Conservation (phyloP, 2,113 vertebrate genomes). For the Boulengeromyrus knoepffleri region DNA sequence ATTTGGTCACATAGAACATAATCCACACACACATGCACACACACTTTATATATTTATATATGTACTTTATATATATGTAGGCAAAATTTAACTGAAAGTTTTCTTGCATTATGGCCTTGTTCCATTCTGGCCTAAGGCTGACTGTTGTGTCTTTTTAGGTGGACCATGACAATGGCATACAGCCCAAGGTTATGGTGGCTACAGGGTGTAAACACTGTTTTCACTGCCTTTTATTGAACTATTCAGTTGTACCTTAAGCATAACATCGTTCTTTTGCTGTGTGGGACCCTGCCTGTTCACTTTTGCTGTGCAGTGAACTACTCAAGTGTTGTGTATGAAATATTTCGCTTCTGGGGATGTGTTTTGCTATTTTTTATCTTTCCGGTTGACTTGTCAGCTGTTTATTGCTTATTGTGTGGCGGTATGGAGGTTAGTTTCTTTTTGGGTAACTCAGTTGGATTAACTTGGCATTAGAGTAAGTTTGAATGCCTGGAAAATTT, state of each 20-base stretch:
- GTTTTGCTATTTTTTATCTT: neutral
- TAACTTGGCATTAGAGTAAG: neutral
- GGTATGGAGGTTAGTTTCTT: neutral
- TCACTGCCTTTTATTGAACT: neutral
- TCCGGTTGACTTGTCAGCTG: neutral
- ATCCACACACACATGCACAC: neutral
- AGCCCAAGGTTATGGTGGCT: neutral
- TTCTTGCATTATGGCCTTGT: neutral
- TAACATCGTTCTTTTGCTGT: neutral
- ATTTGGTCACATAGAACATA: too few species aligned
- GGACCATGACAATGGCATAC: neutral
- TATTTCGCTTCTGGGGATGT: neutral
- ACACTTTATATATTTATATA: neutral
- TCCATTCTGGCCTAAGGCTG: neutral
- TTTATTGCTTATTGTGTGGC: neutral
- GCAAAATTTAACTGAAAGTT: neutral
- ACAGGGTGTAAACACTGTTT: neutral
- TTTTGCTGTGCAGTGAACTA: neutral
- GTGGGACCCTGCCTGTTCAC: neutral
- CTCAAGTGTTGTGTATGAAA: neutral
- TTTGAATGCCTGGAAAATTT: neutral
- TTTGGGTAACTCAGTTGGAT: neutral
- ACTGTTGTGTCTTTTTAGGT: neutral
- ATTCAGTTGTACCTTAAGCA: neutral
- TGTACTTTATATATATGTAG: neutral